Base-by-base conservation (phyloP, 2,797 vertebrate genomes). In the Eospalax fontanierii region DNA sequence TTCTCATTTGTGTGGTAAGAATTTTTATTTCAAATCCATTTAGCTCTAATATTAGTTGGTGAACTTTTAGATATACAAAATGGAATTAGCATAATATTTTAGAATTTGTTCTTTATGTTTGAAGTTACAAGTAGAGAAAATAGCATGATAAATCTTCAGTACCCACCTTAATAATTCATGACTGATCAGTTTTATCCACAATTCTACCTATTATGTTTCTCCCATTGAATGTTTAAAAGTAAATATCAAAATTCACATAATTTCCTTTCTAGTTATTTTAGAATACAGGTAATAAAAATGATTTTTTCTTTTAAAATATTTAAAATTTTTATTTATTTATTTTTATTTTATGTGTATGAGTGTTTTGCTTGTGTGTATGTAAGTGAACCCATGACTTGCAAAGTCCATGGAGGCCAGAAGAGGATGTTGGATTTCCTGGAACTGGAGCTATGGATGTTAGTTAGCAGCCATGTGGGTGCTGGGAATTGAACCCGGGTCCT, bases 211-310 rank as follows among this genome's bases (percentile, higher is more conserved):
- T 61, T 65, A 74, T n/a, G 80, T 28, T 35, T 92, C 43, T 83
- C 38, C 24, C 43, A 28, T 8, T 38, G 66, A 28, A 70, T 85
- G 66, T 85, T 38, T 54, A 70, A 46, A 54, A 85, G 43, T 28
- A 85, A 74, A 92, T 54, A 66, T 95, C 57, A 93, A 35, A 70
- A 6, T 35, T 79, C 4, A 68, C 43, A 66, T 80, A 15, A 65
- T 91, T 91, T 89, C 33, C 59, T 95, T 95, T 88, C n/a, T 84
- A 88, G 92, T 54, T 84, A 88, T 80, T 83, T 75, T 28, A 87
- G 61, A 75, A 43, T 81, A 26, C 76, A 30, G 59, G 38, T 50
- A 66, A 90, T 87, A 84, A 26, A 54, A 75, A 74, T 75, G 38
- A 59, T 12, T 54, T 50, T 50, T 50, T 50, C 46, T 50, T 50